Percentiles rank a stretch among this genome's conserved stretches.
phyloP scores from a whole-genome alignment of 2,888 invertebrate species.

The Cheilosia vernalis region DNA sequence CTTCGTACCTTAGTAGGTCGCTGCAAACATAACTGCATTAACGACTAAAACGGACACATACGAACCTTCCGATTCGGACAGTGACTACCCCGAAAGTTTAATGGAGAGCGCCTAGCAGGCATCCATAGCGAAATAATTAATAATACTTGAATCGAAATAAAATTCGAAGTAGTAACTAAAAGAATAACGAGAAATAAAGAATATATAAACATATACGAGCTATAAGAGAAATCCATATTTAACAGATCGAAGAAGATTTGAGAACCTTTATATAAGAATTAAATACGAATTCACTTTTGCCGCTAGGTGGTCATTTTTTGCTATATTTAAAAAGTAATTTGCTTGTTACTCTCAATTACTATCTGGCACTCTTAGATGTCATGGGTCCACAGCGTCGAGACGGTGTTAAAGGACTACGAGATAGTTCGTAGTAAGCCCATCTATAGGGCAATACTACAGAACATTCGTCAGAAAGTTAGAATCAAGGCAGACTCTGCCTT shows the following conservation, averaged over 20 bases:
- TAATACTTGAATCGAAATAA: neutral
- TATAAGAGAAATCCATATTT: neutral
- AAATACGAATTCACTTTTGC: conserved; percentile 1
- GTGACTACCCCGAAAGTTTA: conserved; percentile 12
- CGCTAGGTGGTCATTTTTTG: neutral
- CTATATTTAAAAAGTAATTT: neutral
- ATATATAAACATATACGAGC: neutral
- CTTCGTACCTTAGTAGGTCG: conserved; percentile 29
- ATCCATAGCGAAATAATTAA: conserved; percentile 12
- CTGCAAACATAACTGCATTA: conserved; percentile 21
- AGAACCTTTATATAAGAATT: no score
- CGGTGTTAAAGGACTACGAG: no score
- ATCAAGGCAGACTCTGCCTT: no score
- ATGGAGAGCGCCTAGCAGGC: conserved; percentile 5
- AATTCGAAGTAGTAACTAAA: neutral
- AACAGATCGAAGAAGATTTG: no score
- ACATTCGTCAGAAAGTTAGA: no score
- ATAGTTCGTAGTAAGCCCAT: no score
- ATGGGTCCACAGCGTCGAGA: no score
- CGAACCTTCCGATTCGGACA: conserved; percentile 12
- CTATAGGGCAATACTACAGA: no score
- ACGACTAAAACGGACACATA: conserved; percentile 16
- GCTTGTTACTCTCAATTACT: neutral
- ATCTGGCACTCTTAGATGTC: neutral
- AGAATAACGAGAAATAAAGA: conserved; percentile 1